These are phyloP conservation scores for Chelonoidis abingdonii DNA, from an alignment of 2,113 vertebrate species.

Conservation along the genomic window DNA sequence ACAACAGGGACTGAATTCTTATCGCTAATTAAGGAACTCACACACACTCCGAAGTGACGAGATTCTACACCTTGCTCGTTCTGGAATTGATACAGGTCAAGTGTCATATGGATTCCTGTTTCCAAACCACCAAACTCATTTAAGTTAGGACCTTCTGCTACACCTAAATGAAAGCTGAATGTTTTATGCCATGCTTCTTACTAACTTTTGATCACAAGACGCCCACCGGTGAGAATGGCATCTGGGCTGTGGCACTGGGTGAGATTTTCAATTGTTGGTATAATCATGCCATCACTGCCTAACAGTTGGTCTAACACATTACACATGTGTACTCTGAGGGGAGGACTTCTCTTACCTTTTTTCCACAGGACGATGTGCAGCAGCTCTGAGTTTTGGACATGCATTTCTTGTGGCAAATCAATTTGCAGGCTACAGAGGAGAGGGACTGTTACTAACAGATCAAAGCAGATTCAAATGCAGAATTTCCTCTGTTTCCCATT, in stretches of 20 bases:
- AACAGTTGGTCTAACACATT: neutral
- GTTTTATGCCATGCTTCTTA: neutral
- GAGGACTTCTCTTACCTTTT: conserved; percentile 82
- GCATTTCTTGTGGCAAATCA: conserved; percentile 98
- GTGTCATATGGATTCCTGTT: neutral
- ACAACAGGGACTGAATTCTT: conserved; percentile 90
- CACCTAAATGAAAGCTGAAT: neutral
- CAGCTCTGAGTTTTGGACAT: conserved; percentile 87
- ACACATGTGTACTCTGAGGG: neutral
- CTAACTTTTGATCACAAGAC: neutral
- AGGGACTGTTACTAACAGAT: neutral
- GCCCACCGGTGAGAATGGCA: neutral
- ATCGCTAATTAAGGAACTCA: conserved; percentile 86
- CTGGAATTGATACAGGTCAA: neutral
- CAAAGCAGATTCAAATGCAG: neutral
- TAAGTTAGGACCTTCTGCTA: neutral
- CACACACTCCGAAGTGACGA: conserved; percentile 89
- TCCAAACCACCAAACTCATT: neutral
- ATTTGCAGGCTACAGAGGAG: conserved; percentile 87
- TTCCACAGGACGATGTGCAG: conserved; percentile 85
- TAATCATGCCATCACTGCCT: neutral
- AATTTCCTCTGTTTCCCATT: neutral
- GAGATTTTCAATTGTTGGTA: neutral
- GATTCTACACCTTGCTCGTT: conserved; percentile 79
- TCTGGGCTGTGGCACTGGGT: neutral